These are phyloP conservation scores for Sitophilus oryzae DNA, from an alignment of 1,140 invertebrate species.

Conservation along the genomic window DNA sequence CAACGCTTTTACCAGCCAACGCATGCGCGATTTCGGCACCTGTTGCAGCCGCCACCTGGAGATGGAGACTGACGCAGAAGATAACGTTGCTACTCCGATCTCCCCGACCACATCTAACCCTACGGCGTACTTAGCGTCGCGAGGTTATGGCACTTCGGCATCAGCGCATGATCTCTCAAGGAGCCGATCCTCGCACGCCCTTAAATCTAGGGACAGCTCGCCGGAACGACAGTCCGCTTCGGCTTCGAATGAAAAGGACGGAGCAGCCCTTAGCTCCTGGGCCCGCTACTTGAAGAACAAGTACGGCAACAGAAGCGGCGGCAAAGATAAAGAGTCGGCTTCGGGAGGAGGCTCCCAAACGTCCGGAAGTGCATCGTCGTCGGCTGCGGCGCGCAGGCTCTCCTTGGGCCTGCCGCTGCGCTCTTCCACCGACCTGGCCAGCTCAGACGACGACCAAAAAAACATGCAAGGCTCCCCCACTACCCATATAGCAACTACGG, in stretches of 20 bases:
- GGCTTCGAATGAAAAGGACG: slow-evolving; percentile 65
- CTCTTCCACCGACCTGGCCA: slow-evolving; percentile 68
- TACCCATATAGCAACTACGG: slow-evolving; percentile 84
- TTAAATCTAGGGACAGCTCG: slow-evolving; percentile 76
- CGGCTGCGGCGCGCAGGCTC: slow-evolving; percentile 65
- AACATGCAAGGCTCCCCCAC: slow-evolving; percentile 93
- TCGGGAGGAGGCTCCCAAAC: slow-evolving; percentile 37
- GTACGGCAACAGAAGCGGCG: slow-evolving; percentile 72
- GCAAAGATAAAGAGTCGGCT: slow-evolving; percentile 45
- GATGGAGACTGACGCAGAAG: slow-evolving; percentile 68
- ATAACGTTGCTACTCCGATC: slow-evolving; percentile 48
- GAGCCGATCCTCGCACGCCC: slow-evolving; percentile 72
- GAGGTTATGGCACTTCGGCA: slow-evolving; percentile 55
- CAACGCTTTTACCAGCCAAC: slow-evolving; percentile 39
- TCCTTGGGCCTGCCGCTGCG: slow-evolving; percentile 74
- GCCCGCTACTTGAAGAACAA: slow-evolving; percentile 89
- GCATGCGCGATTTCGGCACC: slow-evolving; percentile 67
- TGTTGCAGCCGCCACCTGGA: slow-evolving; percentile 79
- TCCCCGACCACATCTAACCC: slow-evolving; percentile 73
- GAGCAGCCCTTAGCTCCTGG: slow-evolving; percentile 82
- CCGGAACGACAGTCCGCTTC: slow-evolving; percentile 55
- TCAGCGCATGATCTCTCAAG: slow-evolving; percentile 64
- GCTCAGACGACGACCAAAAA: slow-evolving; percentile 89
- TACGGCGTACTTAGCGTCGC: slow-evolving; percentile 72
- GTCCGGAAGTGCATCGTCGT: slow-evolving; percentile 42